A percentile compares a stretch with the other conserved stretches of the same genome.
Evolutionary conservation across 2,888 invertebrate genomes (phyloP).

Genomic region (Dromius quadrimaculatus): DNA sequence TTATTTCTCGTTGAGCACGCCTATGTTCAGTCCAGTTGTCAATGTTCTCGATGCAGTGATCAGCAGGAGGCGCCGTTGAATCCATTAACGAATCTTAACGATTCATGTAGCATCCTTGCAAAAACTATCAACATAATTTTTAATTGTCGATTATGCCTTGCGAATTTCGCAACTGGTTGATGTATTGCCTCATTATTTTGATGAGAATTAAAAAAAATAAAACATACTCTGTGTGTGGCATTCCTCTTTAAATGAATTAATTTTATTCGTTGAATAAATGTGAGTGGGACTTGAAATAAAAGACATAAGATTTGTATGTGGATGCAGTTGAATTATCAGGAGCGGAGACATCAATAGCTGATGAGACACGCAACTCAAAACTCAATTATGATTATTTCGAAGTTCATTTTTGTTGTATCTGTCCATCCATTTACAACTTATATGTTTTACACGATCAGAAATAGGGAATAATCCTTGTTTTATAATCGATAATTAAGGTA

Average conservation of each 20-base stretch:
- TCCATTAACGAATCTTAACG: constrained; percentile 41
- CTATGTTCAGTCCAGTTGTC: too few species aligned
- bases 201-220: constrained; percentile 31
- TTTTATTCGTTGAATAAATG: constrained; percentile 42
- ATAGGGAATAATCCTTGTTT: background rate
- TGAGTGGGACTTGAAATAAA: constrained; percentile 41
- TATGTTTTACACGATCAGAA: too few species aligned
- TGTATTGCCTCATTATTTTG: constrained; percentile 49
- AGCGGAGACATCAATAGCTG: constrained; percentile 21
- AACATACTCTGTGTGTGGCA: constrained; percentile 43
- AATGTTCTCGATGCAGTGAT: too few species aligned
- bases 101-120: constrained; percentile 26
- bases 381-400: too few species aligned
- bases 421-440: too few species aligned
- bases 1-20: too few species aligned
- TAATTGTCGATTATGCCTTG: constrained; percentile 36
- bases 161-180: constrained; percentile 36
- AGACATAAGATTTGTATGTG: constrained; percentile 11
- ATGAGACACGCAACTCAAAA: constrained; percentile 18
- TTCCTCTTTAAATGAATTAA: constrained; percentile 43
- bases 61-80: constrained; percentile 42
- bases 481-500: background rate
- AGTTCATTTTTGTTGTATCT: too few species aligned
- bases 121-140: constrained; percentile 39
- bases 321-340: constrained; percentile 6